phyloP scores from a whole-genome alignment of 2,888 invertebrate genomes.

The Mystacides longicornis region DNA sequence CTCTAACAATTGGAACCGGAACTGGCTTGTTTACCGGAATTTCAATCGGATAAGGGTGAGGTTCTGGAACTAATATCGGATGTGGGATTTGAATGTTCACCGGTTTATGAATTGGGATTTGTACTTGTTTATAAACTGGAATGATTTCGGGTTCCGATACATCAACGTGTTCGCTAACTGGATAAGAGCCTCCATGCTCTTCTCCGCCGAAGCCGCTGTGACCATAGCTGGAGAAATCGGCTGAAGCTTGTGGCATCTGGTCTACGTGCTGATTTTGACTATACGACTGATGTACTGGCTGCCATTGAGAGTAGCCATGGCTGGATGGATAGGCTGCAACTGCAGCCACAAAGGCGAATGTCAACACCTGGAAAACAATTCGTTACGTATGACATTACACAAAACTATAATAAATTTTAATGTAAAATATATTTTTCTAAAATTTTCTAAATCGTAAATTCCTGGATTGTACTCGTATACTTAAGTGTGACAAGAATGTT shows the following conservation, averaged over 20 bases:
- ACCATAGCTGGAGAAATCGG: slow-evolving; percentile 29
- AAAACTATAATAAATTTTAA: no score
- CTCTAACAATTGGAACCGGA: slow-evolving; percentile 61
- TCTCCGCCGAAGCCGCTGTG: slow-evolving; percentile 32
- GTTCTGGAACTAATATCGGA: slow-evolving; percentile 50
- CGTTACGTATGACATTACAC: no score
- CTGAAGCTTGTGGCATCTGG: slow-evolving; percentile 19
- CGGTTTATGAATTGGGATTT: slow-evolving; percentile 57
- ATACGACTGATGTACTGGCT: slow-evolving; percentile 1
- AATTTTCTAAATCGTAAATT: no score
- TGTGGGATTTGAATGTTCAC: slow-evolving; percentile 52
- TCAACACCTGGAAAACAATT: slow-evolving; percentile 16
- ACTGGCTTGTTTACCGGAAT: slow-evolving; percentile 61
- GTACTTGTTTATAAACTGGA: slow-evolving; percentile 60
- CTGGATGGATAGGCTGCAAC: slow-evolving; percentile 7
- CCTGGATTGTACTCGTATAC: no score
- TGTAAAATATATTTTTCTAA: no score
- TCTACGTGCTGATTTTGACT: slow-evolving; percentile 8
- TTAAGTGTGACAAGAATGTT: no score
- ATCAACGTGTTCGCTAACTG: slow-evolving; percentile 58
- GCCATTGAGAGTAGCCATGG: slow-evolving; percentile 5
- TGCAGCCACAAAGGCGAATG: slow-evolving; percentile 8
- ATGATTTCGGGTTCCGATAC: slow-evolving; percentile 61
- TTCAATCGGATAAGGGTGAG: slow-evolving; percentile 61
- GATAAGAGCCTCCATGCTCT: slow-evolving; percentile 46